These are phyloP conservation scores for Brachionus paranguensis DNA, from an alignment of 1,140 invertebrate genomes.

Conservation along the genomic window DNA sequence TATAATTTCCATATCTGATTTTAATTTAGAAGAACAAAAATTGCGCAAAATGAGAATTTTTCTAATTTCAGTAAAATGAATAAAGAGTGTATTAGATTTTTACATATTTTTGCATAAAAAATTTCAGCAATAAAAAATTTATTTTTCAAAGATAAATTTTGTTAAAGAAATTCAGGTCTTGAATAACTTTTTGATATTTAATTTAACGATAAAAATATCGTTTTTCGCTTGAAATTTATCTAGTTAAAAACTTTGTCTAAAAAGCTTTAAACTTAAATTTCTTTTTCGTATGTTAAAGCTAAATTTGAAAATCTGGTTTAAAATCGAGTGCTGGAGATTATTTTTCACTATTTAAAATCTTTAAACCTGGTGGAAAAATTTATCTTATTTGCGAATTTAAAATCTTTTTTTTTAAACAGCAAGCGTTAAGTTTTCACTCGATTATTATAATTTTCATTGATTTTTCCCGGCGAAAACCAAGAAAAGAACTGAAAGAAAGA, in stretches of 20 bases:
- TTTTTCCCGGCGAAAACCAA: not conserved
- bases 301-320: not conserved
- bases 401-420: not conserved
- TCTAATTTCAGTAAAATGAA: not conserved
- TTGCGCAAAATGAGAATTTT: not conserved
- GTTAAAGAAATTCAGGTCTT: not conserved
- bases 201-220: not conserved
- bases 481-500: not conserved
- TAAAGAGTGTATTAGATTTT: not conserved
- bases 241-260: not conserved
- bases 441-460: not conserved
- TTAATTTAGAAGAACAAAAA: too few species aligned
- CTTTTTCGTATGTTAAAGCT: too few species aligned
- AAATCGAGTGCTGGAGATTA: not conserved
- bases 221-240: not conserved
- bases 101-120: not conserved
- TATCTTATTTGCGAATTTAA: not conserved
- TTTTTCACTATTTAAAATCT: not conserved
- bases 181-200: not conserved
- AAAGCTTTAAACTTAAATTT: too few species aligned
- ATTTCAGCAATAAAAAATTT: not conserved
- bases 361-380: not conserved
- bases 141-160: not conserved
- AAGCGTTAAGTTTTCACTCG: not conserved
- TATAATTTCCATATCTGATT: too few species aligned